These are phyloP conservation scores for Himalopsyche anomala DNA, from an alignment of 2,888 invertebrate genomes.

Conservation along the genomic window DNA sequence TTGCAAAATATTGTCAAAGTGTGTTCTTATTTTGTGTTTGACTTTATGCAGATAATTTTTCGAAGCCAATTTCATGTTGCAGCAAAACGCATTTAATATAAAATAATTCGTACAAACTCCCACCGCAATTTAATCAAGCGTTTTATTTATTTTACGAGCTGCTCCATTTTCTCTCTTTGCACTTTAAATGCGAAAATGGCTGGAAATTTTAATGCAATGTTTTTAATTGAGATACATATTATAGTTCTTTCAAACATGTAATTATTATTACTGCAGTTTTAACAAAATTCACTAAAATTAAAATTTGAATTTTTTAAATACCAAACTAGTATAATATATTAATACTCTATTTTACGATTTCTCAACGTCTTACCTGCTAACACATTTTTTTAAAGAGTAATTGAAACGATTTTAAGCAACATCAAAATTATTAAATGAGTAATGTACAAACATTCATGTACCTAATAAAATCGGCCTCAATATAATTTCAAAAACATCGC, in stretches of 20 bases:
- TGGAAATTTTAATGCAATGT: conserved; percentile 17
- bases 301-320: too few relatives aligned
- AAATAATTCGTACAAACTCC: not conserved
- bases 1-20: too few relatives aligned
- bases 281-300: too few relatives aligned
- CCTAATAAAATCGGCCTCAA: too few relatives aligned
- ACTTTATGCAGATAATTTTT: not conserved
- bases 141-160: conserved; percentile 27
- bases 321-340: too few relatives aligned
- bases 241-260: not conserved
- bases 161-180: not conserved
- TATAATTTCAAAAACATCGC: too few relatives aligned
- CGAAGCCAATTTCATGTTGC: not conserved
- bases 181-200: not conserved
- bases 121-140: conserved; percentile 13
- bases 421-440: too few relatives aligned
- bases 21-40: not conserved
- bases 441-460: too few relatives aligned
- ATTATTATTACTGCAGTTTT: not conserved
- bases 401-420: too few relatives aligned
- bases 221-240: conserved; percentile 26
- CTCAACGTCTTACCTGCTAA: too few relatives aligned
- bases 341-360: too few relatives aligned
- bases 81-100: conserved; percentile 13
- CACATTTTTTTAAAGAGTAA: too few relatives aligned